phyloP scores from a whole-genome alignment of 2,888 invertebrate genomes.

The Drosophila phalerata region DNA sequence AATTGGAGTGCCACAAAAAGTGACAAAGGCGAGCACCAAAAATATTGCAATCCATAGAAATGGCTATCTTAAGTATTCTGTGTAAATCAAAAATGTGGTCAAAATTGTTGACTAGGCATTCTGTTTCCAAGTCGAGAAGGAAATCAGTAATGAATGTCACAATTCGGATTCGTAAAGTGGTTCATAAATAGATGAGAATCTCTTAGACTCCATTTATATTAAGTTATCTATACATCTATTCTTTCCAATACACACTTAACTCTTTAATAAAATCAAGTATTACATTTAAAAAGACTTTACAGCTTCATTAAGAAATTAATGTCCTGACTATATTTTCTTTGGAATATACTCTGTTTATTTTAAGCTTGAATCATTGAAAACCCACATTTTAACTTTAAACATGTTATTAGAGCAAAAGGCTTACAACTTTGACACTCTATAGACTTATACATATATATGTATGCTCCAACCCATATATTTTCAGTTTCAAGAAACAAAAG shows the following conservation, averaged over 20 bases:
- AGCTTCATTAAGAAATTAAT: not conserved
- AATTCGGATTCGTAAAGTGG: conserved; percentile 7
- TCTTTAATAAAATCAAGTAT: not conserved
- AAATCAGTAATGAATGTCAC: conserved; percentile 40
- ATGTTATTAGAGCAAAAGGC: conserved; percentile 33
- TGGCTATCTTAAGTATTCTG: conserved; percentile 20
- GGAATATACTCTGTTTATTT: conserved; percentile 5
- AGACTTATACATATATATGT: not conserved
- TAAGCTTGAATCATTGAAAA: not conserved
- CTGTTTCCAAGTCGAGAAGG: conserved; percentile 6
- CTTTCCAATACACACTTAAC: no score
- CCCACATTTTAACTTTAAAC: conserved; percentile 8
- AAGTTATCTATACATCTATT: not conserved
- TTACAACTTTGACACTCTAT: conserved; percentile 27
- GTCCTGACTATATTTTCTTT: not conserved
- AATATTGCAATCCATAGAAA: conserved; percentile 39
- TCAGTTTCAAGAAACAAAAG: conserved; percentile 55
- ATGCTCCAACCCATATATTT: conserved; percentile 43
- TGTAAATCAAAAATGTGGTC: conserved; percentile 46
- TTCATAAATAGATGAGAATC: not conserved
- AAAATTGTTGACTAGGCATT: conserved; percentile 53
- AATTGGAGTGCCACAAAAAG: conserved; percentile 58
- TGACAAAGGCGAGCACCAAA: conserved; percentile 35
- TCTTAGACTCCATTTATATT: not conserved
- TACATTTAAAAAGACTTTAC: not conserved